Percentiles rank a stretch among this genome's conserved stretches.
These are phyloP conservation scores for Falco biarmicus DNA, from an alignment of 2,797 vertebrate species.

Conservation along the genomic window DNA sequence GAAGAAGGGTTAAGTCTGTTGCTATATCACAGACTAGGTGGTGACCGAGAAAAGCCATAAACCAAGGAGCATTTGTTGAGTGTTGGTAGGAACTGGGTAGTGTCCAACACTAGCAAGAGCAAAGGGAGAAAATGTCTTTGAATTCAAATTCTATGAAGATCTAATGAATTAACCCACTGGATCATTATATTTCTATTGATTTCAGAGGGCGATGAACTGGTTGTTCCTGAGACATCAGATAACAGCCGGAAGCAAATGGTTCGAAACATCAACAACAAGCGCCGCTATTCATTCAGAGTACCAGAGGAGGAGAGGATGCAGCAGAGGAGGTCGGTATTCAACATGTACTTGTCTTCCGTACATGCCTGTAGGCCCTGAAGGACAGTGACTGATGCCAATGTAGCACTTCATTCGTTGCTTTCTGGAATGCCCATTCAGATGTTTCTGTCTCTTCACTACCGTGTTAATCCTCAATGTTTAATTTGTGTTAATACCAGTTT, in stretches of 20 bases:
- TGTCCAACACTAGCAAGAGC: not conserved
- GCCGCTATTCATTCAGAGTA: conserved; percentile 95
- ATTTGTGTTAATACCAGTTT: not conserved
- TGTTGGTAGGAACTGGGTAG: not conserved
- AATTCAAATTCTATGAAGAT: not conserved
- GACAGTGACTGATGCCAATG: not conserved
- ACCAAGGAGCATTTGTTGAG: not conserved
- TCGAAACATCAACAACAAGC: conserved; percentile 95
- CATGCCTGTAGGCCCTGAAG: conserved; percentile 11
- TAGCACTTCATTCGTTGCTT: not conserved
- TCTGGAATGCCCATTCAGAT: not conserved
- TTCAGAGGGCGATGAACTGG: conserved; percentile 96
- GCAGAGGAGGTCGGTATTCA: conserved; percentile 88
- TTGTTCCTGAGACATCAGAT: conserved; percentile 97
- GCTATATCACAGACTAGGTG: not conserved
- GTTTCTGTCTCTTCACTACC: not conserved
- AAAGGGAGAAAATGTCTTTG: not conserved
- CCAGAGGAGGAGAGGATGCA: conserved; percentile 95
- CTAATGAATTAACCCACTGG: not conserved
- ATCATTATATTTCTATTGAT: not conserved
- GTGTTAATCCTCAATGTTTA: not conserved
- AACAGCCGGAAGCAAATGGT: conserved; percentile 99
- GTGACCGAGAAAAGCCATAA: not conserved
- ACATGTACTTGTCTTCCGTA: conserved; percentile 29
- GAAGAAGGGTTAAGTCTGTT: not conserved